A percentile compares a stretch with the other conserved stretches of the same genome.
These are phyloP conservation scores for Lucilia sericata DNA, from an alignment of 1,140 invertebrate genomes.

Conservation along the genomic window DNA sequence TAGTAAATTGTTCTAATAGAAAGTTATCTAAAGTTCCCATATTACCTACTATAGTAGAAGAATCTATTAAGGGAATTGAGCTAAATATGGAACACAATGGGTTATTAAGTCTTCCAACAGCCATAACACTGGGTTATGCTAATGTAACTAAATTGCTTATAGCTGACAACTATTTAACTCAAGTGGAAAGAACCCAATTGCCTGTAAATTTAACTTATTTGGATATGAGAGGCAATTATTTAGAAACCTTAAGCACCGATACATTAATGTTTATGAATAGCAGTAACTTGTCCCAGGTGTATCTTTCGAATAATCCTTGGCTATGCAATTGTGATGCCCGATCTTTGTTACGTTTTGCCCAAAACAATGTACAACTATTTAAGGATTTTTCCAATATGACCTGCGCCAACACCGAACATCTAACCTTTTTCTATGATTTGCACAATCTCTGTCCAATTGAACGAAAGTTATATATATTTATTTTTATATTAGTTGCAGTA, in stretches of 20 bases:
- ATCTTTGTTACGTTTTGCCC: constrained; percentile 71
- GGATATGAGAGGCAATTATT: constrained; percentile 71
- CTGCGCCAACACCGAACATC: constrained; percentile 65
- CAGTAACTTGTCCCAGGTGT: constrained; percentile 61
- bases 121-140: constrained; percentile 61
- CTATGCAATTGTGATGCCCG: constrained; percentile 73
- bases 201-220: constrained; percentile 65
- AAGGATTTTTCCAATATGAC: constrained; percentile 65
- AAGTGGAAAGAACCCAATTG: constrained; percentile 60
- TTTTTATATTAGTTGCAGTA: constrained; percentile 68
- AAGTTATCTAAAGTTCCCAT: constrained; percentile 64
- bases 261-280: constrained; percentile 65
- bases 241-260: constrained; percentile 66
- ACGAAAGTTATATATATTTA: constrained; percentile 62
- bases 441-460: constrained; percentile 70
- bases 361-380: constrained; percentile 66
- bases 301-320: constrained; percentile 75
- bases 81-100: constrained; percentile 70
- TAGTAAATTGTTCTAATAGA: constrained; percentile 71
- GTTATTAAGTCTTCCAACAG: constrained; percentile 65
- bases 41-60: constrained; percentile 52
- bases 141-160: constrained; percentile 69
- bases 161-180: constrained; percentile 70
- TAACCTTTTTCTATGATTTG: constrained; percentile 61
- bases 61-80: constrained; percentile 61